A percentile compares a stretch with the other conserved stretches of the same genome.
These are phyloP conservation scores for Hirudo medicinalis DNA, from an alignment of 1,140 invertebrate species.

Conservation along the genomic window DNA sequence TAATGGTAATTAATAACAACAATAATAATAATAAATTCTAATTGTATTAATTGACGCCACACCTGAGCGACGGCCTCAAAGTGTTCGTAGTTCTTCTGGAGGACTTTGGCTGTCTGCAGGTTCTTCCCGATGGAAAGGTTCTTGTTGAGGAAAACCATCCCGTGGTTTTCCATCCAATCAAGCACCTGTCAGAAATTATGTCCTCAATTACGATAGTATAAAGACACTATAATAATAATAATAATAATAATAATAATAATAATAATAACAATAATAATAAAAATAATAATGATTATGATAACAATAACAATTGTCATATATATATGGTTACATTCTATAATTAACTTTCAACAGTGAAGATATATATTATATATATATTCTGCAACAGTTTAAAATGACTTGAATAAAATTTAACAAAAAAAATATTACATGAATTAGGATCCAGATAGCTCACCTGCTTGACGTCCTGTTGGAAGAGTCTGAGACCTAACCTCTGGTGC, in stretches of 20 bases:
- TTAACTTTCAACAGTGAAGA: not conserved
- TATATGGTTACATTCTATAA: slow-evolving; percentile 5
- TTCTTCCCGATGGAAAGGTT: slow-evolving; percentile 90
- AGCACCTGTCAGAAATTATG: slow-evolving; percentile 54
- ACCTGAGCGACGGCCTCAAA: slow-evolving; percentile 94
- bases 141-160: slow-evolving; percentile 92
- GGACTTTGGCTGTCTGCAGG: slow-evolving; percentile 77
- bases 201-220: not conserved
- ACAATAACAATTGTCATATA: too few species aligned
- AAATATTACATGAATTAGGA: too few species aligned
- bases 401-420: too few species aligned
- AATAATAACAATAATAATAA: too few species aligned
- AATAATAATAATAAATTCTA: not conserved
- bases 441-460: slow-evolving; percentile 36
- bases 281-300: too few species aligned
- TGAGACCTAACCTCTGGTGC: slow-evolving; percentile 77
- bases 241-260: too few species aligned
- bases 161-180: slow-evolving; percentile 93
- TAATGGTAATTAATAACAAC: not conserved
- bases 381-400: too few species aligned
- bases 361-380: too few species aligned
- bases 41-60: slow-evolving; percentile 27
- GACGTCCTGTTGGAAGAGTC: slow-evolving; percentile 87
- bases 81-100: slow-evolving; percentile 94
- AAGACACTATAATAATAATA: too few species aligned